Evolutionary conservation across 2,888 invertebrate genomes (phyloP).

Genomic region (Drosophila paramelanica): DNA sequence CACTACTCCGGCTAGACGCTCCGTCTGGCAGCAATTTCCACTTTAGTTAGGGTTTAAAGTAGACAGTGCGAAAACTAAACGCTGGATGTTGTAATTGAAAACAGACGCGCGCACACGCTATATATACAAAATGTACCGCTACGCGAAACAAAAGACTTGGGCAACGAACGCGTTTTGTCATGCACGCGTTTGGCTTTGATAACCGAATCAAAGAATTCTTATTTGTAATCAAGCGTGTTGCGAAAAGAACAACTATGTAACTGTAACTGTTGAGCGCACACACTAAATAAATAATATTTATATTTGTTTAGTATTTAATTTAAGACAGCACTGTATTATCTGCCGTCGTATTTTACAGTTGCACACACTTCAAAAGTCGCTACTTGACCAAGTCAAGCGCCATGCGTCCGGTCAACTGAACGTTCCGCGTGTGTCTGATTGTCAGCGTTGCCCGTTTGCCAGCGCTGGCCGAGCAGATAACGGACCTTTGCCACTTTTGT

Average conservation of each 20-base stretch:
- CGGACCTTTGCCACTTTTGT: conserved; percentile 83
- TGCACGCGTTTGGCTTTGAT: conserved; percentile 41
- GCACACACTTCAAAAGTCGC: conserved; percentile 31
- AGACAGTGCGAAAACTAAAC: conserved; percentile 47
- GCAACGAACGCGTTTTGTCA: conserved; percentile 67
- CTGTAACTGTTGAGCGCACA: conserved; percentile 37
- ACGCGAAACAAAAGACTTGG: conserved; percentile 67
- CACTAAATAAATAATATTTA: conserved; percentile 14
- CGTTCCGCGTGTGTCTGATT: conserved; percentile 81
- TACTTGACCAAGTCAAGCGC: conserved; percentile 51
- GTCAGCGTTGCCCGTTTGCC: conserved; percentile 58
- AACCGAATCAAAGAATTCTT: conserved; percentile 18
- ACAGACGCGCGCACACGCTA: conserved; percentile 33
- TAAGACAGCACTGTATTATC: conserved; percentile 21
- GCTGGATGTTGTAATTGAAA: conserved; percentile 48
- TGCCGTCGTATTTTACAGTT: conserved; percentile 51
- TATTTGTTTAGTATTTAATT: conserved; percentile 2
- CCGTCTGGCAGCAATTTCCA: conserved; percentile 52
- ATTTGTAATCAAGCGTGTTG: conserved; percentile 14
- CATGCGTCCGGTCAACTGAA: conserved; percentile 81
- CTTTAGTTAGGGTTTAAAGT: conserved; percentile 32
- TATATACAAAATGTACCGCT: conserved; percentile 45
- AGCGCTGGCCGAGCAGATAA: conserved; percentile 81
- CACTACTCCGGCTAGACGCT: conserved; percentile 53
- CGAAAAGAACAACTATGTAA: conserved; percentile 3